Percentiles rank a stretch among this genome's conserved stretches.
Evolutionary conservation across 1,140 invertebrate species (phyloP).

Genomic region (Octopus bimaculoides): DNA sequence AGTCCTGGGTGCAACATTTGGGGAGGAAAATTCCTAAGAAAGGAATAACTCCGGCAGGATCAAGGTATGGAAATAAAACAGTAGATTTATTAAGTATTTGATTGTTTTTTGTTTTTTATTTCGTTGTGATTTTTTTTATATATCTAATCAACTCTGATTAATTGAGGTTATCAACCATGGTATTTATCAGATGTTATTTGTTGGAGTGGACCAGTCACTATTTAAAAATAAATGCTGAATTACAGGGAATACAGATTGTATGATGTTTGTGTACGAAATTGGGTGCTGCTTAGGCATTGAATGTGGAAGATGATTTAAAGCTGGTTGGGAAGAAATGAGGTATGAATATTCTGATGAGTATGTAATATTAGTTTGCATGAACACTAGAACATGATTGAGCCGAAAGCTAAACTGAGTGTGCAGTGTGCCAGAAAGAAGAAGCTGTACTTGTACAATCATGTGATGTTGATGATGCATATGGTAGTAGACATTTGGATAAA

Average conservation of each 20-base stretch:
- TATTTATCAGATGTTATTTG: neutral
- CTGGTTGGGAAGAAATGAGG: neutral
- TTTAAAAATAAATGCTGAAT: too few relatives aligned
- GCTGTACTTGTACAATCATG: neutral
- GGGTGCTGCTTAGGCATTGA: neutral
- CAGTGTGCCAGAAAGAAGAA: neutral
- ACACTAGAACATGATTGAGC: neutral
- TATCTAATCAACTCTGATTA: neutral
- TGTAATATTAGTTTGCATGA: neutral
- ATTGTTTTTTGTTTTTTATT: neutral
- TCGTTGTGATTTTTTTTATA: neutral
- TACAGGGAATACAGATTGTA: too few relatives aligned
- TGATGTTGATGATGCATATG: neutral
- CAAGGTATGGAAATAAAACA: constrained; percentile 30
- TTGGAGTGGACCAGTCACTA: too few relatives aligned
- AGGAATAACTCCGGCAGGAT: constrained; percentile 61
- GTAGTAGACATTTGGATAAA: neutral
- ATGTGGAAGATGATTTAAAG: neutral
- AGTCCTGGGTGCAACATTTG: constrained; percentile 86
- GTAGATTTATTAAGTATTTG: neutral
- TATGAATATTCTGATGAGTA: neutral
- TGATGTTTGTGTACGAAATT: neutral
- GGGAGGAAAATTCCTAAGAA: constrained; percentile 90
- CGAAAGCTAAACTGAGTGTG: neutral
- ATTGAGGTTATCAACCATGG: neutral